Evolutionary conservation across 1,140 invertebrate genomes (phyloP).

Genomic region (Holotrichia oblita): DNA sequence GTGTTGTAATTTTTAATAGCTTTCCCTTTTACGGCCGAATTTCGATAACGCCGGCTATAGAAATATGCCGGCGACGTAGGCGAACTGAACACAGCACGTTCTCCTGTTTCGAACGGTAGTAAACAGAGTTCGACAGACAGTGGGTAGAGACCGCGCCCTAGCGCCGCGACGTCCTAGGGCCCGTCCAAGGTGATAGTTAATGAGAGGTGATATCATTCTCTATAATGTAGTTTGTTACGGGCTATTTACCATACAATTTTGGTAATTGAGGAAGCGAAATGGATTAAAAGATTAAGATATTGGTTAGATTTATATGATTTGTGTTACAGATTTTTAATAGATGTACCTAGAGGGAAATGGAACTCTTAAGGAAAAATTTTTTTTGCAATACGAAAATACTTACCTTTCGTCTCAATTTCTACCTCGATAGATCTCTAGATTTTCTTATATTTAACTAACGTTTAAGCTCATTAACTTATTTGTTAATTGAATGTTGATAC

Average conservation of each 20-base stretch:
- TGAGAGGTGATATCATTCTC: slow-evolving; percentile 31
- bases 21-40: neutral
- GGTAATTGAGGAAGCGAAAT: neutral
- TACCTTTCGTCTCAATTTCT: too few species aligned
- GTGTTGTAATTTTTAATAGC: slow-evolving; percentile 15
- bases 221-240: neutral
- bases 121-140: slow-evolving; percentile 12
- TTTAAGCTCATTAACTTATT: too few species aligned
- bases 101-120: neutral
- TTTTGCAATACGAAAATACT: too few species aligned
- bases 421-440: too few species aligned
- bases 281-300: too few species aligned
- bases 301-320: too few species aligned
- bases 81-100: slow-evolving; percentile 22
- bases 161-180: slow-evolving; percentile 42
- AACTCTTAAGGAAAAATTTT: too few species aligned
- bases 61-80: slow-evolving; percentile 25
- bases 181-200: slow-evolving; percentile 29
- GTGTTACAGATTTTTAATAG: too few species aligned
- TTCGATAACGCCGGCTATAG: slow-evolving; percentile 12
- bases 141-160: slow-evolving; percentile 42
- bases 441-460: too few species aligned
- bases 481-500: too few species aligned
- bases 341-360: too few species aligned
- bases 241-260: neutral